Evolutionary conservation across 1,140 invertebrate genomes (phyloP).

Genomic region (Babylonia areolata): DNA sequence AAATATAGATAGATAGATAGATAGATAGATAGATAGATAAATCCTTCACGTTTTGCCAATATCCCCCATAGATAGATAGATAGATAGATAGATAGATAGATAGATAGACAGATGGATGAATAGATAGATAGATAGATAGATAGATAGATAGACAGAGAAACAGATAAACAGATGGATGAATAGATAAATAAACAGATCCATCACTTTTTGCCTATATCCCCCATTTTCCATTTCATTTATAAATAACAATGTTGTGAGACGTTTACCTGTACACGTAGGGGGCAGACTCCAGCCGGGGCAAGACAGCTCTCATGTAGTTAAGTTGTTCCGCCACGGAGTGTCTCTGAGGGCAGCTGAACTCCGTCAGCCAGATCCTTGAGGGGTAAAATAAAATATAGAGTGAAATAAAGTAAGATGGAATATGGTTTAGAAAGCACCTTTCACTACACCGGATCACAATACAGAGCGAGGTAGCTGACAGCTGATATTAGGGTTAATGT

Average conservation of each 20-base stretch:
- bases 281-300: conserved; percentile 50
- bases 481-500: too few relatives aligned
- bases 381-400: too few relatives aligned
- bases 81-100: background rate
- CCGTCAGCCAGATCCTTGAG: conserved; percentile 49
- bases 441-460: too few relatives aligned
- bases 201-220: too few relatives aligned
- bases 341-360: conserved; percentile 53
- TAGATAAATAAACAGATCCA: background rate
- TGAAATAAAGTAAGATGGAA: too few relatives aligned
- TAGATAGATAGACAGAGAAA: background rate
- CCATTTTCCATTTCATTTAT: too few relatives aligned
- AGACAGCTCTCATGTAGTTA: conserved; percentile 50
- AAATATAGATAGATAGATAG: background rate
- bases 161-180: background rate
- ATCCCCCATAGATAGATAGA: background rate
- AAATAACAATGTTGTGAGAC: background rate
- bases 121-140: background rate
- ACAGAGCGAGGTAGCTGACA: too few relatives aligned
- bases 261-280: conserved; percentile 42
- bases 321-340: conserved; percentile 43
- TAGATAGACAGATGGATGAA: background rate
- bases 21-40: background rate
- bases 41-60: too few relatives aligned
- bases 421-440: too few relatives aligned